Evolutionary conservation across 1,140 invertebrate species (phyloP), one percentile per base, ranked within the genome.

Genomic region (Aleiodes sp.): DNA sequence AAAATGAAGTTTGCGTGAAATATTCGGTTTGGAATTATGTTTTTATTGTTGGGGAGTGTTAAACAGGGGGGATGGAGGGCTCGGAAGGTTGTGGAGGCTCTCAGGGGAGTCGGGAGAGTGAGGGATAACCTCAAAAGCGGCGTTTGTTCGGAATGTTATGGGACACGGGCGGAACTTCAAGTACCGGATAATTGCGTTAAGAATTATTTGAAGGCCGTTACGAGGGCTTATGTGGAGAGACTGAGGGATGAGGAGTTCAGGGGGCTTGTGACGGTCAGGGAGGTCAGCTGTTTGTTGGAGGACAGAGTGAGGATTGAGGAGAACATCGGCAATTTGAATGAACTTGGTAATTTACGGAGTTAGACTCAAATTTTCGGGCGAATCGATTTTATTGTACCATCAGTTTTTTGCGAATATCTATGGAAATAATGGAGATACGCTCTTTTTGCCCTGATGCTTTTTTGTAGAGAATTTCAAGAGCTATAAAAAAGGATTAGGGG

Each of bases 341-440:
- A 90, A 29, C 75, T 90, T 33, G 78, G 88, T 85, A 76, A 74
- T 46, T 71, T 46, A 14, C n/a, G n/a, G n/a, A n/a, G n/a, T n/a
- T n/a, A n/a, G n/a, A n/a, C n/a, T n/a, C n/a, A n/a, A n/a, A n/a
- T n/a, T n/a, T n/a, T n/a, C n/a, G n/a, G n/a, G n/a, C n/a, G n/a
- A n/a, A n/a, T n/a, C n/a, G n/a, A n/a, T n/a, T n/a, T n/a, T n/a
- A n/a, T n/a, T n/a, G n/a, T n/a, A n/a, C n/a, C n/a, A n/a, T n/a
- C n/a, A n/a, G n/a, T n/a, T n/a, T n/a, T n/a, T n/a, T n/a, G n/a
- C n/a, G n/a, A n/a, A n/a, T n/a, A n/a, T n/a, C n/a, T n/a, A n/a
- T n/a, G n/a, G n/a, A n/a, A n/a, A n/a, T n/a, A n/a, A n/a, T n/a
- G n/a, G n/a, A n/a, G n/a, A n/a, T n/a, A n/a, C n/a, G n/a, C n/a